Percentiles rank a stretch among this genome's conserved stretches.
Evolutionary conservation across 2,888 invertebrate species (phyloP).

Genomic region (Lasius platythorax): DNA sequence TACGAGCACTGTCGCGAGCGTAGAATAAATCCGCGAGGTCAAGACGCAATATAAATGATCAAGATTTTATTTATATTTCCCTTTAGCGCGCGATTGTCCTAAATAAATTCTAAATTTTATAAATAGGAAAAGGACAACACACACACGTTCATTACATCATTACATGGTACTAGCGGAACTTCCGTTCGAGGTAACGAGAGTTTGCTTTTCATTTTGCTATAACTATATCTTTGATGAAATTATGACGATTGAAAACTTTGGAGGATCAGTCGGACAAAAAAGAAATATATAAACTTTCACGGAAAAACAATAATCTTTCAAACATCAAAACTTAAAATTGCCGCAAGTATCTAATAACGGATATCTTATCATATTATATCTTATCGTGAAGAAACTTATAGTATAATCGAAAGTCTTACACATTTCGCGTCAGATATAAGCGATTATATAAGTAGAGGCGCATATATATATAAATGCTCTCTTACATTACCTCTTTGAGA

Average conservation of each 20-base stretch:
- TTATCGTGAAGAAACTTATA: background rate
- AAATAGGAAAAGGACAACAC: background rate
- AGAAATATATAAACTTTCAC: background rate
- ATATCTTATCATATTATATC: background rate
- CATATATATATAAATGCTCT: background rate
- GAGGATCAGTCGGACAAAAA: background rate
- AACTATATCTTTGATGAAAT: background rate
- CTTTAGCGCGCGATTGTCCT: background rate
- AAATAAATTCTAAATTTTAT: background rate
- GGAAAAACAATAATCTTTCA: background rate
- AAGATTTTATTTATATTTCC: constrained; percentile 12
- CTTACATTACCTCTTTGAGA: constrained; percentile 5
- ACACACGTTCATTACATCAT: background rate
- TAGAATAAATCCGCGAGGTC: constrained; percentile 29
- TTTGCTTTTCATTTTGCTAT: constrained; percentile 5
- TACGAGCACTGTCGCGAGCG: constrained; percentile 33
- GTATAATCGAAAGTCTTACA: background rate
- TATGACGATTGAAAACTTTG: constrained; percentile 5
- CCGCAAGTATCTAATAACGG: background rate
- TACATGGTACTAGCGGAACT: background rate
- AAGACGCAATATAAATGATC: constrained; percentile 16
- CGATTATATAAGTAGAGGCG: constrained; percentile 12
- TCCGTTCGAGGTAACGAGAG: background rate
- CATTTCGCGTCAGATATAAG: background rate
- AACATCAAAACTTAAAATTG: constrained; percentile 1